phyloP scores from a whole-genome alignment of 2,797 vertebrate species.

The Aldrovandia affinis region DNA sequence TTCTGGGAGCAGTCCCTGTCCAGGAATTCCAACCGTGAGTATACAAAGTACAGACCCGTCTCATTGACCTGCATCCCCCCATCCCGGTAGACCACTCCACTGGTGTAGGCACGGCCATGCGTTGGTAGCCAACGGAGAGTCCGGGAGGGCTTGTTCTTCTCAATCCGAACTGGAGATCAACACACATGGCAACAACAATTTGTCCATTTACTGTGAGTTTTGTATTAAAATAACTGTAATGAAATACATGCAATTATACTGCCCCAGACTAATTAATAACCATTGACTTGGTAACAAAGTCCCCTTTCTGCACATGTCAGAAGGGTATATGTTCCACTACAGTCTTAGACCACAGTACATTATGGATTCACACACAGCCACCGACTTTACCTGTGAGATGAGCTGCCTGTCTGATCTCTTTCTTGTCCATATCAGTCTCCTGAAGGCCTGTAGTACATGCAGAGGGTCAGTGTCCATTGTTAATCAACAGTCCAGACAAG shows the following conservation, averaged over 20 bases:
- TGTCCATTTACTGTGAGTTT: neutral
- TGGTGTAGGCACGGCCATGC: constrained; percentile 70
- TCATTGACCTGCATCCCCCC: constrained; percentile 80
- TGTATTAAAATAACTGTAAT: too few relatives aligned
- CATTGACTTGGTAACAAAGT: neutral
- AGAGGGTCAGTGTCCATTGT: neutral
- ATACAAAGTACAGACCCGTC: constrained; percentile 87
- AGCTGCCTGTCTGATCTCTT: constrained; percentile 67
- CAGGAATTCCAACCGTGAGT: constrained; percentile 85
- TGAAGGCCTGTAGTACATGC: constrained; percentile 61
- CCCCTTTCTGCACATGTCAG: neutral
- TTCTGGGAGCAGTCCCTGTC: constrained; percentile 63
- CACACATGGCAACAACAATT: neutral
- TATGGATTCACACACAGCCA: neutral
- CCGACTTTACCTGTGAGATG: constrained; percentile 81
- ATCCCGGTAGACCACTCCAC: constrained; percentile 75
- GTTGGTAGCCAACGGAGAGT: constrained; percentile 82
- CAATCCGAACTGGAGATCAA: constrained; percentile 55
- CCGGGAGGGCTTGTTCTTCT: neutral
- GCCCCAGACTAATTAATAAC: too few relatives aligned
- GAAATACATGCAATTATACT: too few relatives aligned
- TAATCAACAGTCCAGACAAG: neutral
- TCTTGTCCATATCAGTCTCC: constrained; percentile 36
- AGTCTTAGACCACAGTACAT: too few relatives aligned
- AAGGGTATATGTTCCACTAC: neutral